Percentiles rank a stretch among this genome's conserved stretches.
These are phyloP conservation scores for Cyprinella venusta DNA, from an alignment of 2,797 vertebrate genomes.

Conservation along the genomic window DNA sequence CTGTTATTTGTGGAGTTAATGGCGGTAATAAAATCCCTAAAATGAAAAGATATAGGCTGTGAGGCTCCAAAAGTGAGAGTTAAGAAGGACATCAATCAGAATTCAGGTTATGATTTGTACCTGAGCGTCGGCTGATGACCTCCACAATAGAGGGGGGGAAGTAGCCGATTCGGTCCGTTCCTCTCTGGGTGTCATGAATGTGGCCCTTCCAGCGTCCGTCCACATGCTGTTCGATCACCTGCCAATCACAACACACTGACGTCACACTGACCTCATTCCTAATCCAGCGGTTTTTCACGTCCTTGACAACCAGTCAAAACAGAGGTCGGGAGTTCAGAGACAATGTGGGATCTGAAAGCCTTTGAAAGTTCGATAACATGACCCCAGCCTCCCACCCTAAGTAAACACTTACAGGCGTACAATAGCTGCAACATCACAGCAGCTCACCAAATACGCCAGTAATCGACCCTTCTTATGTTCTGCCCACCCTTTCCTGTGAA, in stretches of 20 bases:
- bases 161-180: slow-evolving; percentile 91
- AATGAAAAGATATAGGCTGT: neutral
- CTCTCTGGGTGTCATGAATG: slow-evolving; percentile 89
- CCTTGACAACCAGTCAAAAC: slow-evolving; percentile 42
- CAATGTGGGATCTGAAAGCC: slow-evolving; percentile 31
- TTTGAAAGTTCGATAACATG: slow-evolving; percentile 37
- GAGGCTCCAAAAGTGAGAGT: neutral
- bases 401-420: neutral
- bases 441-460: neutral
- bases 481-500: slow-evolving; percentile 19
- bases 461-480: slow-evolving; percentile 3
- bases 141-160: slow-evolving; percentile 94
- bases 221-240: slow-evolving; percentile 94
- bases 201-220: slow-evolving; percentile 97
- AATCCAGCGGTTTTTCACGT: neutral
- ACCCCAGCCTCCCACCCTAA: slow-evolving; percentile 4
- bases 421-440: slow-evolving; percentile 19
- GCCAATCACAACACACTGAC: slow-evolving; percentile 45
- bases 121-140: slow-evolving; percentile 91
- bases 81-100: neutral
- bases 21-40: neutral
- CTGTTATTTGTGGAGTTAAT: slow-evolving; percentile 11
- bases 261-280: neutral
- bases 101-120: slow-evolving; percentile 63
- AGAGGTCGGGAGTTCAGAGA: slow-evolving; percentile 17